phyloP scores from a whole-genome alignment of 2,888 invertebrate species.

The Sarcophaga rosellei region DNA sequence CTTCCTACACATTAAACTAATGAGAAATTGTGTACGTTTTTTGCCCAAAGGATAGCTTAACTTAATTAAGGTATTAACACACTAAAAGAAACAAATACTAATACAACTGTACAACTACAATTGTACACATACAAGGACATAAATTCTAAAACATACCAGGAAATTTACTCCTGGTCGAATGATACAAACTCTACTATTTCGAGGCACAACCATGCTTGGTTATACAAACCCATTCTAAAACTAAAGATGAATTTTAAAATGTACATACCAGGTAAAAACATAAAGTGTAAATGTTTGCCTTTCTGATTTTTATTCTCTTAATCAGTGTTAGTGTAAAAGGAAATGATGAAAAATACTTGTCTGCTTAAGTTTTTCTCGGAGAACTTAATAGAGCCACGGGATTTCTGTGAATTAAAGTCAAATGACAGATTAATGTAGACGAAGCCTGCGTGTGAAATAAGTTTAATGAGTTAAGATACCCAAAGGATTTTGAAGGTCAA shows the following conservation, averaged over 20 bases:
- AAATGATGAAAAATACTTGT: conserved; percentile 3
- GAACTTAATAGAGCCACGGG: background rate
- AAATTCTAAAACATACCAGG: too few relatives aligned
- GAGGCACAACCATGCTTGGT: too few relatives aligned
- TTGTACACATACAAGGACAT: background rate
- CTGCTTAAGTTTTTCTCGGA: background rate
- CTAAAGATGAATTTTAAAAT: too few relatives aligned
- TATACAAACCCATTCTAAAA: too few relatives aligned
- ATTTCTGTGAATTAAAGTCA: conserved; percentile 13
- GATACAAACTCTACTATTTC: too few relatives aligned
- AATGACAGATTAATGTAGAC: conserved; percentile 38
- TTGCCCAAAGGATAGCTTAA: conserved; percentile 59
- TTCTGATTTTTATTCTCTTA: too few relatives aligned
- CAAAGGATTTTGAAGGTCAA: conserved; percentile 50
- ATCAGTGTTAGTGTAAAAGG: background rate
- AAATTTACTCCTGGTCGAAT: too few relatives aligned
- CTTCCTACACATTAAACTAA: conserved; percentile 25
- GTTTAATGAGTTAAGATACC: conserved; percentile 52
- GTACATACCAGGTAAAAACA: too few relatives aligned
- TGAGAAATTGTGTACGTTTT: conserved; percentile 40
- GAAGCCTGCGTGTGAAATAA: conserved; percentile 48
- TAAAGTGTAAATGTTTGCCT: too few relatives aligned
- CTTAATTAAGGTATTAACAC: conserved; percentile 48
- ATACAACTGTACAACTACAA: background rate
- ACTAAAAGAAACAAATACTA: background rate